Evolutionary conservation across 2,888 invertebrate genomes (phyloP), one percentile per base, ranked within the genome.

Genomic region (Ophraella communa): DNA sequence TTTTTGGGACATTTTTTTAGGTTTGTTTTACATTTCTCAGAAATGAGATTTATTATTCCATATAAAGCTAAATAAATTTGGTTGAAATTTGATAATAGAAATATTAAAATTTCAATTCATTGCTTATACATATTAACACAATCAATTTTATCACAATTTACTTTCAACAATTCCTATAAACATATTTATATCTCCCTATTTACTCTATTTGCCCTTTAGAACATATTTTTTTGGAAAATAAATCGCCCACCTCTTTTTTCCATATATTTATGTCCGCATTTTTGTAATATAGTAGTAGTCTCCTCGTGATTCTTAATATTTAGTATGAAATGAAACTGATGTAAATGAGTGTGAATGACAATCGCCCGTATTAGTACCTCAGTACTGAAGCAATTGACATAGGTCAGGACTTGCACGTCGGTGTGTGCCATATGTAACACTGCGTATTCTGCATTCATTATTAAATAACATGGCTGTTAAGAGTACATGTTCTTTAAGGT

Each of bases 301-400:
- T 39, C 23, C 23, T 51, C 54, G 53, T 47, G 58, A 54, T 64
- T 64, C 58, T 63, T 58, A 63, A 57, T 63, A 57, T 45, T 27
- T 47, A 51, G 51, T 24, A 39, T 45, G 10, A 27, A 49, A 44
- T 53, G 45, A 33, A 53, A n/a, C n/a, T n/a, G n/a, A 59, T 54
- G 58, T 54, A 64, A 64, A 59, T 53, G 54, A 53, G 58, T 47
- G 57, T 64, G 59, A 64, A 54, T 64, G 64, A 58, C 58, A 49
- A 54, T 55, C 55, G 55, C 54, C 24, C n/a, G 62, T 49, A 47
- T 62, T 52, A 54, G 61, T 45, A 62, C 53, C 53, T 53, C 54
- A 47, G 61, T 66, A 62, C 66, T 53, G 68, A 69, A 69, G 68
- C 52, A 64, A 66, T 66, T 69, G 66, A 42, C 64, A 52, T 53